Conservation (phyloP, 2,888 invertebrate species). For the Troides helena region DNA sequence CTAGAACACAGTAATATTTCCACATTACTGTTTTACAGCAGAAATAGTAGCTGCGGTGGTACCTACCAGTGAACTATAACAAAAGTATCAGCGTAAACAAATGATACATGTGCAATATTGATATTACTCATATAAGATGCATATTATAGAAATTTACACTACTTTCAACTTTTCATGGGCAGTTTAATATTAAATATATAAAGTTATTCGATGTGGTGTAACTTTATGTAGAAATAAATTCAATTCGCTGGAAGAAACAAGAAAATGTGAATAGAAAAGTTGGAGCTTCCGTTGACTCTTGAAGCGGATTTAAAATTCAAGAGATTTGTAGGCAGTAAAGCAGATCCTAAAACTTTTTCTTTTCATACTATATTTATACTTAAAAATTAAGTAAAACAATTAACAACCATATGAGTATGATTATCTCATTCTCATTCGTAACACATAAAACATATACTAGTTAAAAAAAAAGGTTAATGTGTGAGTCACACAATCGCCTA, state of each 20-base stretch:
- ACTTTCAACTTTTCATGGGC: background rate
- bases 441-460: too few relatives aligned
- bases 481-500: too few relatives aligned
- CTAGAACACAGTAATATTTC: too few relatives aligned
- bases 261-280: constrained; percentile 1
- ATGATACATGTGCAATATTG: background rate
- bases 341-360: background rate
- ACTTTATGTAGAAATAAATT: constrained; percentile 2
- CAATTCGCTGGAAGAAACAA: background rate
- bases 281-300: constrained; percentile 3
- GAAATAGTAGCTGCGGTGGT: too few relatives aligned
- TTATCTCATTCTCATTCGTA: too few relatives aligned
- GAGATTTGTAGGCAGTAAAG: background rate
- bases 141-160: background rate
- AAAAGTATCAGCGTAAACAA: background rate
- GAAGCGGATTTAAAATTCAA: constrained; percentile 7
- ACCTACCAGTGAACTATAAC: too few relatives aligned
- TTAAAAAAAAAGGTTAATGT: too few relatives aligned
- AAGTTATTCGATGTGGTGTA: constrained; percentile 2
- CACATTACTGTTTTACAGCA: too few relatives aligned
- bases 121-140: background rate
- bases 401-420: too few relatives aligned
- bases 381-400: background rate
- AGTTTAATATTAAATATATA: constrained; percentile 1
- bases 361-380: background rate